Evolutionary conservation across 1,140 invertebrate species (phyloP).

Genomic region (Lepidurus apus): DNA sequence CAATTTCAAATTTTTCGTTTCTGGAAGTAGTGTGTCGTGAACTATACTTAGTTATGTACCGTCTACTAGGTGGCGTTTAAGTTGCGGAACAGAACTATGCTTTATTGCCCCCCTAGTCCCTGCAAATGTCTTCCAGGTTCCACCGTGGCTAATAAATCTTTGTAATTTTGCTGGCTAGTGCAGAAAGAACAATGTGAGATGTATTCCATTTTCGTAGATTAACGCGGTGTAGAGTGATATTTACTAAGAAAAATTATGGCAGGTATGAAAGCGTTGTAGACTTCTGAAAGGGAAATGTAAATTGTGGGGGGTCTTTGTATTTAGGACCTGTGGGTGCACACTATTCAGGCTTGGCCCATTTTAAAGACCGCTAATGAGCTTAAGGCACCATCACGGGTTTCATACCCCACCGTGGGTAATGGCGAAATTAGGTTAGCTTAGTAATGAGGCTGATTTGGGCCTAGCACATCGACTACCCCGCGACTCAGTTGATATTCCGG

Average conservation of each 20-base stretch:
- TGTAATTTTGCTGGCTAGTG: too few relatives aligned
- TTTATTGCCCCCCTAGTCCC: too few relatives aligned
- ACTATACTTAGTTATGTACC: too few relatives aligned
- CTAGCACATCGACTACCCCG: not conserved
- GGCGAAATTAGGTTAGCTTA: not conserved
- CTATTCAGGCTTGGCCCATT: not conserved
- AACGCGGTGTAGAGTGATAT: not conserved
- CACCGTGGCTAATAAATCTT: too few relatives aligned
- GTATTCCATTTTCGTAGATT: too few relatives aligned
- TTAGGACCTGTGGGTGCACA: not conserved
- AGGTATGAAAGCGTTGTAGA: not conserved
- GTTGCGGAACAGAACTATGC: too few relatives aligned
- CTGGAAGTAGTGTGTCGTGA: too few relatives aligned
- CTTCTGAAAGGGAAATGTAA: not conserved
- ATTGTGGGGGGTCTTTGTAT: not conserved
- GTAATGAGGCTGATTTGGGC: not conserved
- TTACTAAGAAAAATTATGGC: not conserved
- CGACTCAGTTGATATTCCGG: too few relatives aligned
- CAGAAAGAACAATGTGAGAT: too few relatives aligned
- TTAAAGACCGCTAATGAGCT: not conserved
- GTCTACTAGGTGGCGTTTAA: too few relatives aligned
- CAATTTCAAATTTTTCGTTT: too few relatives aligned
- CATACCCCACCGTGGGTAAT: not conserved
- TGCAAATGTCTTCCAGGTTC: too few relatives aligned
- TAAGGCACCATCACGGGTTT: not conserved